Evolutionary conservation across 2,888 invertebrate species (phyloP).

Genomic region (Papilio demoleus): DNA sequence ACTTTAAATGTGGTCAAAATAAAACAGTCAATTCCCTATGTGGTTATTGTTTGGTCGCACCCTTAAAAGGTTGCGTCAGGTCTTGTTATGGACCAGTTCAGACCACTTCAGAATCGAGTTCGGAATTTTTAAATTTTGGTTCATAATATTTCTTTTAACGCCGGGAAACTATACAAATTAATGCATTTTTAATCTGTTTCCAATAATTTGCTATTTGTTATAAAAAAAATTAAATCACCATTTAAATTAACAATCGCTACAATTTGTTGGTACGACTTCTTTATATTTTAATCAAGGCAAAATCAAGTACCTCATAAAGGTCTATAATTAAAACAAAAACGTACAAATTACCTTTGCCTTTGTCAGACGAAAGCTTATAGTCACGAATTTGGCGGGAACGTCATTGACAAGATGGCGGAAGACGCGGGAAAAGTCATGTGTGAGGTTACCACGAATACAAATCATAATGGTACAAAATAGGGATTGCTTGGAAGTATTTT

Average conservation of each 20-base stretch:
- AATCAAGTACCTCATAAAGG: constrained; percentile 43
- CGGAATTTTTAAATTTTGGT: background rate
- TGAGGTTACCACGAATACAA: constrained; percentile 35
- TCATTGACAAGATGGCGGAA: constrained; percentile 43
- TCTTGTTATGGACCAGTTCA: constrained; percentile 29
- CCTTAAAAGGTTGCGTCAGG: constrained; percentile 32
- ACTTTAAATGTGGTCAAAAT: background rate
- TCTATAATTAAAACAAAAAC: constrained; percentile 56
- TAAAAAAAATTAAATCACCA: background rate
- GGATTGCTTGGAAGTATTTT: too few species aligned
- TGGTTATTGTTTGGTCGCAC: constrained; percentile 26
- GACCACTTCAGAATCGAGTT: constrained; percentile 16
- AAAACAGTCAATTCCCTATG: constrained; percentile 10
- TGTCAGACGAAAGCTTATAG: constrained; percentile 66
- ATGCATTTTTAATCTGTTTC: too few species aligned
- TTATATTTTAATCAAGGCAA: background rate
- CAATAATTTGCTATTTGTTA: too few species aligned
- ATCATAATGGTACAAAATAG: too few species aligned
- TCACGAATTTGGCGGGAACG: constrained; percentile 69
- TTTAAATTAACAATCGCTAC: too few species aligned
- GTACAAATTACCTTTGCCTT: constrained; percentile 57
- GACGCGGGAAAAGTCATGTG: constrained; percentile 45
- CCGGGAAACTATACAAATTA: background rate
- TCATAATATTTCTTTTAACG: constrained; percentile 5
- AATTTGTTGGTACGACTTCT: background rate